Conservation (phyloP, 1,140 invertebrate genomes). For the Triops cancriformis region DNA sequence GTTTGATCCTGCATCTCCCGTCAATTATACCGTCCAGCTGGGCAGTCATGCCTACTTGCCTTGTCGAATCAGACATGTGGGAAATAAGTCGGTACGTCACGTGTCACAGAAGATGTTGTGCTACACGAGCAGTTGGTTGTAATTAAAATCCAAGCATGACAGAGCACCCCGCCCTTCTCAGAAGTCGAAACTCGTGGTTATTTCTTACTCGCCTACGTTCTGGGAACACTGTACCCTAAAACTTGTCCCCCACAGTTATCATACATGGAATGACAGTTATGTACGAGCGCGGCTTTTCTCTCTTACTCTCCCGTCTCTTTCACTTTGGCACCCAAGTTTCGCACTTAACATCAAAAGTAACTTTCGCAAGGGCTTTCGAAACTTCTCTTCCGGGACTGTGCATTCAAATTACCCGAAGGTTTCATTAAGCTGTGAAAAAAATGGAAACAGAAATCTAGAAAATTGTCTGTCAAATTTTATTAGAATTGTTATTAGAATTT, state of each 20-base stretch:
- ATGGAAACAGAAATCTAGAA: neutral
- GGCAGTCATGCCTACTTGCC: conserved; percentile 77
- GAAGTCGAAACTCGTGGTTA: too few relatives aligned
- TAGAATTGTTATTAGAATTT: too few relatives aligned
- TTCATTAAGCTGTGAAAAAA: neutral
- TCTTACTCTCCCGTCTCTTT: too few relatives aligned
- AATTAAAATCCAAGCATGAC: conserved; percentile 16
- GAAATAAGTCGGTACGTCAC: conserved; percentile 67
- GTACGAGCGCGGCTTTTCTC: neutral
- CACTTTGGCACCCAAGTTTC: too few relatives aligned
- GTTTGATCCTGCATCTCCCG: conserved; percentile 57
- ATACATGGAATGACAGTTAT: neutral
- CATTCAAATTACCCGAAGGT: too few relatives aligned
- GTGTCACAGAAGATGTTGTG: conserved; percentile 31
- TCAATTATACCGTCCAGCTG: conserved; percentile 76
- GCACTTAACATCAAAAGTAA: too few relatives aligned
- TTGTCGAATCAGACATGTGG: conserved; percentile 74
- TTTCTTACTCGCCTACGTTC: too few relatives aligned
- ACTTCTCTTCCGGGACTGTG: too few relatives aligned
- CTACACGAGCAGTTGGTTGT: neutral
- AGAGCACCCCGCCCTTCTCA: neutral
- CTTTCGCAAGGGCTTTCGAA: too few relatives aligned
- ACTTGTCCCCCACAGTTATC: neutral
- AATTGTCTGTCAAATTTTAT: too few relatives aligned
- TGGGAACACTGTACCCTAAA: too few relatives aligned